Evolutionary conservation across 2,888 invertebrate species (phyloP).

Genomic region (Hipparchia sbordonii): DNA sequence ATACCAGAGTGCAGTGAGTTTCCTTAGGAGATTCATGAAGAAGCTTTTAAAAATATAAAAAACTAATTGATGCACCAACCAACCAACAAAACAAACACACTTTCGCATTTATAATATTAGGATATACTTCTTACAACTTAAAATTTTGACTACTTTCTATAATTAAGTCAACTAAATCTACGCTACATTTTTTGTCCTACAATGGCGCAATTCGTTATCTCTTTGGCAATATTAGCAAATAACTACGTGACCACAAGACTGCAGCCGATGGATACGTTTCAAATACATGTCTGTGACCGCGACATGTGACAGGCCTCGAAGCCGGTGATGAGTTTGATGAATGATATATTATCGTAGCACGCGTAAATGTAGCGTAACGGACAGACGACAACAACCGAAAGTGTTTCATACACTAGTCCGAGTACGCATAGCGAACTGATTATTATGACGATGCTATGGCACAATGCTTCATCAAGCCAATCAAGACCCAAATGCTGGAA

Average conservation of each 20-base stretch:
- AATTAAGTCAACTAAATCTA: not conserved
- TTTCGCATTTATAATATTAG: too few species aligned
- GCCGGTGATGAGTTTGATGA: conserved; percentile 17
- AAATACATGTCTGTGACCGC: conserved; percentile 18
- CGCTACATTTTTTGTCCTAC: not conserved
- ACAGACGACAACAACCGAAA: conserved; percentile 13
- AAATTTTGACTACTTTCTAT: too few species aligned
- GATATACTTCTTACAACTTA: too few species aligned
- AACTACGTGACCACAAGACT: not conserved
- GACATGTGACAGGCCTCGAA: conserved; percentile 16
- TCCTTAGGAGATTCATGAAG: too few species aligned
- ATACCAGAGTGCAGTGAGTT: too few species aligned
- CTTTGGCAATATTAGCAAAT: conserved; percentile 21
- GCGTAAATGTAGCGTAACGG: conserved; percentile 13
- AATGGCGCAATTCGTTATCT: conserved; percentile 7
- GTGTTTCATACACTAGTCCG: conserved; percentile 2
- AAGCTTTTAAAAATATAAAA: too few species aligned
- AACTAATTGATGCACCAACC: too few species aligned
- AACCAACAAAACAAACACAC: too few species aligned
- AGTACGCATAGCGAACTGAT: conserved; percentile 1
- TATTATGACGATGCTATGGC: not conserved
- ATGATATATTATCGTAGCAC: conserved; percentile 17
- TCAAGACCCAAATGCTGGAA: not conserved
- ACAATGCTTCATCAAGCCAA: conserved; percentile 7
- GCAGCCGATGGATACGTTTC: conserved; percentile 19